phyloP scores from a whole-genome alignment of 2,888 invertebrate genomes.

The Pristionchus fissidentatus region DNA sequence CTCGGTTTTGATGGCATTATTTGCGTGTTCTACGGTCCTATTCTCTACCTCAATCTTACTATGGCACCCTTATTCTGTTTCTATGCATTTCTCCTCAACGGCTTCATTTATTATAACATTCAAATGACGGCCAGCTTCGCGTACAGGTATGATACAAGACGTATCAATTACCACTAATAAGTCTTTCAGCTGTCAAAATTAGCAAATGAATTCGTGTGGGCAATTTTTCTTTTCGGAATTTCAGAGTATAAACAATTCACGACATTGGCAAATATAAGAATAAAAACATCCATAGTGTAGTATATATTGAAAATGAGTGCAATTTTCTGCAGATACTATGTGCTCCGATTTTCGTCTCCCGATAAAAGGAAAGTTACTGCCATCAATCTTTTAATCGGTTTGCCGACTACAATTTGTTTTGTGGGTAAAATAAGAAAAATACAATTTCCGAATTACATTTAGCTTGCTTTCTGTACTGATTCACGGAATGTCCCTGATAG shows the following conservation, averaged over 20 bases:
- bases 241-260: background rate
- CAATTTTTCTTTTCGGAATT: background rate
- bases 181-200: too few relatives aligned
- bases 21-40: background rate
- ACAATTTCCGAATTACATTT: background rate
- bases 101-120: background rate
- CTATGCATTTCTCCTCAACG: background rate
- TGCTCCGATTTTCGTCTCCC: background rate
- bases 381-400: background rate
- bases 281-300: background rate
- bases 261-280: background rate
- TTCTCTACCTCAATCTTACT: background rate
- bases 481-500: background rate
- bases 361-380: background rate
- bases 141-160: background rate
- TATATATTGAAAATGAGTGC: background rate
- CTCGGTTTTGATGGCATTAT: background rate
- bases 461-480: background rate
- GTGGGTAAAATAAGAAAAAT: background rate
- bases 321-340: background rate
- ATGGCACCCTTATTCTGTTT: background rate
- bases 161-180: too few relatives aligned
- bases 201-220: too few relatives aligned
- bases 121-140: slow-evolving; percentile 3
- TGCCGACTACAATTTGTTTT: background rate